These are phyloP conservation scores for Geothlypis trichas DNA, from an alignment of 2,113 vertebrate genomes.

Conservation along the genomic window DNA sequence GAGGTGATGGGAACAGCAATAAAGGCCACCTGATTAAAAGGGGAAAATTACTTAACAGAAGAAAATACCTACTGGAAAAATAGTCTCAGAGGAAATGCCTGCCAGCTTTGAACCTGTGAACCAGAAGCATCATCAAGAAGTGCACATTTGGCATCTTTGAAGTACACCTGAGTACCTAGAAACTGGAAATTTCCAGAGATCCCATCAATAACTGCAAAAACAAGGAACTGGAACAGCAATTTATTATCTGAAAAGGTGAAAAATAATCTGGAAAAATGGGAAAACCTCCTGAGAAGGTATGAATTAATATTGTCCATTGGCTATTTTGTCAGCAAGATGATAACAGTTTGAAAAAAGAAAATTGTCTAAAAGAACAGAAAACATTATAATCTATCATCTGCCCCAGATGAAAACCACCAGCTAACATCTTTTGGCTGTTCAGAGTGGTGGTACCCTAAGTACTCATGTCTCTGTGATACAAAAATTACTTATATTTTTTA, in stretches of 20 bases:
- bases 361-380: not conserved
- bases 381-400: not conserved
- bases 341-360: not conserved
- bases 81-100: not conserved
- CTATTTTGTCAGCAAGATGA: not conserved
- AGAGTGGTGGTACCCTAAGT: not conserved
- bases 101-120: not conserved
- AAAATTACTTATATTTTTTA: not conserved
- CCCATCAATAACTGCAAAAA: not conserved
- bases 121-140: not conserved
- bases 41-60: not conserved
- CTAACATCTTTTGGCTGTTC: not conserved
- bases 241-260: not conserved
- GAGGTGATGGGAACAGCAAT: not conserved
- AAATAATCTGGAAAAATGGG: not conserved
- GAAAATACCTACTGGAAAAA: not conserved
- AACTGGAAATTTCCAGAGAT: not conserved
- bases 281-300: not conserved
- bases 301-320: not conserved
- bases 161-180: not conserved
- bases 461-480: not conserved
- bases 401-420: not conserved
- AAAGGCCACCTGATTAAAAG: not conserved
- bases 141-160: not conserved
- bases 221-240: not conserved